phyloP scores from a whole-genome alignment of 1,140 invertebrate genomes.

The Idris sp. region DNA sequence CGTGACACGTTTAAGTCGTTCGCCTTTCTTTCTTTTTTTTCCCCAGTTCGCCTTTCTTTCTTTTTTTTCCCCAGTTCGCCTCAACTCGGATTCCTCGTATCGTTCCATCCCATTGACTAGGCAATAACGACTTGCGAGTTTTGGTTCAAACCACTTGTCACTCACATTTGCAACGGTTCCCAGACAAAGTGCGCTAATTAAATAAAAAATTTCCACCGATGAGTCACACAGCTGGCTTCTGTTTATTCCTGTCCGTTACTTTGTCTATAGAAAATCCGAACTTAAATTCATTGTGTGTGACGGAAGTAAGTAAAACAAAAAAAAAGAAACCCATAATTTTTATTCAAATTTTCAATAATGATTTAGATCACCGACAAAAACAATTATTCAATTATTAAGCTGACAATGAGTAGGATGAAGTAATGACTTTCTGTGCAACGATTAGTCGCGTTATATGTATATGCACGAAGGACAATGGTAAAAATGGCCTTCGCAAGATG shows the following conservation, averaged over 20 bases:
- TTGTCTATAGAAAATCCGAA: neutral
- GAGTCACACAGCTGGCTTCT: constrained; percentile 2
- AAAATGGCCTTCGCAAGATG: constrained; percentile 59
- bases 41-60: too few relatives aligned
- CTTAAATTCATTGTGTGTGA: too few relatives aligned
- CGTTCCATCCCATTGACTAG: constrained; percentile 29
- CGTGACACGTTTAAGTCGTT: too few relatives aligned
- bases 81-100: constrained; percentile 32
- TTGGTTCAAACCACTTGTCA: constrained; percentile 21
- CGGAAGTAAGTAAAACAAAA: too few relatives aligned
- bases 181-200: constrained; percentile 19
- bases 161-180: constrained; percentile 27
- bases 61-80: too few relatives aligned
- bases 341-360: constrained; percentile 45
- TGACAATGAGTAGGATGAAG: constrained; percentile 61
- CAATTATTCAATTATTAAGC: constrained; percentile 54
- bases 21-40: too few relatives aligned
- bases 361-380: constrained; percentile 28
- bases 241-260: neutral
- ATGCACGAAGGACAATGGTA: constrained; percentile 53
- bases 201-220: constrained; percentile 24
- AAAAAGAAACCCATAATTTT: constrained; percentile 21
- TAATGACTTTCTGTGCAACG: constrained; percentile 61
- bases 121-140: constrained; percentile 14
- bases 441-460: constrained; percentile 43